A percentile compares a stretch with the other conserved stretches of the same genome.
Conservation (phyloP, 2,888 invertebrate species). For the Lutraria lutraria region DNA sequence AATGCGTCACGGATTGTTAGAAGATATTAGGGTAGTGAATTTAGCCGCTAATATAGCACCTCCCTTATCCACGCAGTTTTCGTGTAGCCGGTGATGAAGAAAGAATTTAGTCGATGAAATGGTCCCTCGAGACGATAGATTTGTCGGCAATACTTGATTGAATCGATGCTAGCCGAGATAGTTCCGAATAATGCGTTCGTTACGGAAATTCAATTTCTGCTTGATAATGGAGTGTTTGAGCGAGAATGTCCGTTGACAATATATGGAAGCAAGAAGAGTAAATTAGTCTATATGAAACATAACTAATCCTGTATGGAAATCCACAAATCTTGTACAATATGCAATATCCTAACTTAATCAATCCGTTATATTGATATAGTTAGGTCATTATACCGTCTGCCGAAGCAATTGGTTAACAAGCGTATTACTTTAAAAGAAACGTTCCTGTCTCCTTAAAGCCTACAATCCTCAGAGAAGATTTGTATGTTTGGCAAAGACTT, state of each 20-base stretch:
- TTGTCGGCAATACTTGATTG: conserved; percentile 60
- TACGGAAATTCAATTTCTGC: conserved; percentile 56
- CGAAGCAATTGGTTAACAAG: conserved; percentile 22
- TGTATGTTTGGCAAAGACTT: not conserved
- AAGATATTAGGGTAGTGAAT: not conserved
- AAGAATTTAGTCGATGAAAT: conserved; percentile 43
- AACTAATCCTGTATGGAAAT: conserved; percentile 10
- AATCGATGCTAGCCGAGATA: conserved; percentile 55
- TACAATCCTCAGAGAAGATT: not conserved
- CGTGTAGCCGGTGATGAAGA: conserved; percentile 44
- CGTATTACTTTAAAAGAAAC: not conserved
- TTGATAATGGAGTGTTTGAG: conserved; percentile 47
- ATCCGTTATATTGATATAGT: conserved; percentile 37
- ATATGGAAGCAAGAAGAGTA: not conserved
- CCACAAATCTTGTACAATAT: not conserved
- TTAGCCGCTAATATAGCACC: not conserved
- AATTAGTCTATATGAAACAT: conserved; percentile 35
- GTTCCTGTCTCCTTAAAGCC: not conserved
- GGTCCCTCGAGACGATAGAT: conserved; percentile 53
- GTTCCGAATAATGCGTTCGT: conserved; percentile 52
- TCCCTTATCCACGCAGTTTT: conserved; percentile 24
- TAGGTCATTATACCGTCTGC: conserved; percentile 17
- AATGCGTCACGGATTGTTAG: not conserved
- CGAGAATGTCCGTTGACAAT: conserved; percentile 42
- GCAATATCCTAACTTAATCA: conserved; percentile 23